Conservation (phyloP, 2,797 vertebrate genomes). For the Siniperca undulata region DNA sequence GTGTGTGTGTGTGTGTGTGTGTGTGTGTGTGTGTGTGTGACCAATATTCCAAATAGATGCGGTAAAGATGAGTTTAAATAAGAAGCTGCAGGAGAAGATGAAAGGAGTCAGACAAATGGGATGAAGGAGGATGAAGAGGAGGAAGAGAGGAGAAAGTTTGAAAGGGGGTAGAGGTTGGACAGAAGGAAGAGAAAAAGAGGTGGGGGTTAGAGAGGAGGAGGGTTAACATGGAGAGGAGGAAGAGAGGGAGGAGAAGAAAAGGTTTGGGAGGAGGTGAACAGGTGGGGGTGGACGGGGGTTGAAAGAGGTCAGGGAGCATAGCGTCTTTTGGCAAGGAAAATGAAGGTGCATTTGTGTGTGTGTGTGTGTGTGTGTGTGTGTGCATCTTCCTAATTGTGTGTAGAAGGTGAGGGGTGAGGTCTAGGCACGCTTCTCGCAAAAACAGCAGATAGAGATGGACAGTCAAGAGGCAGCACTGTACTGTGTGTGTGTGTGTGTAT, state of each 20-base stretch:
- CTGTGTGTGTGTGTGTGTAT: slow-evolving; percentile 37
- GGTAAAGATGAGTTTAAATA: slow-evolving; percentile 53
- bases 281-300: slow-evolving; percentile 57
- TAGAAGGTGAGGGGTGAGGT: slow-evolving; percentile 78
- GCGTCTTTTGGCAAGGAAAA: slow-evolving; percentile 66
- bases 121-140: slow-evolving; percentile 40
- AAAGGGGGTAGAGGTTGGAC: slow-evolving; percentile 10
- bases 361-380: slow-evolving; percentile 38
- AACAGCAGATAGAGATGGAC: slow-evolving; percentile 76
- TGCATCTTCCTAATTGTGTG: slow-evolving; percentile 74
- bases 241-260: slow-evolving; percentile 25
- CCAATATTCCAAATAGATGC: slow-evolving; percentile 43
- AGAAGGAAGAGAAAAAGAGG: slow-evolving; percentile 16
- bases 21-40: slow-evolving; percentile 24
- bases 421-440: slow-evolving; percentile 68
- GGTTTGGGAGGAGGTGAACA: slow-evolving; percentile 44
- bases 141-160: slow-evolving; percentile 22
- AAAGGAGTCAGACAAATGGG: slow-evolving; percentile 62
- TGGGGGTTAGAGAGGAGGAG: slow-evolving; percentile 38
- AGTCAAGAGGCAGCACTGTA: slow-evolving; percentile 59
- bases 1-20: slow-evolving; percentile 20
- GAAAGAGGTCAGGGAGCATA: slow-evolving; percentile 73
- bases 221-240: slow-evolving; percentile 41
- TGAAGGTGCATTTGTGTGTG: slow-evolving; percentile 42
- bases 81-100: slow-evolving; percentile 52